Evolutionary conservation across 2,797 vertebrate species (phyloP).

Genomic region (Manis pentadactyla): DNA sequence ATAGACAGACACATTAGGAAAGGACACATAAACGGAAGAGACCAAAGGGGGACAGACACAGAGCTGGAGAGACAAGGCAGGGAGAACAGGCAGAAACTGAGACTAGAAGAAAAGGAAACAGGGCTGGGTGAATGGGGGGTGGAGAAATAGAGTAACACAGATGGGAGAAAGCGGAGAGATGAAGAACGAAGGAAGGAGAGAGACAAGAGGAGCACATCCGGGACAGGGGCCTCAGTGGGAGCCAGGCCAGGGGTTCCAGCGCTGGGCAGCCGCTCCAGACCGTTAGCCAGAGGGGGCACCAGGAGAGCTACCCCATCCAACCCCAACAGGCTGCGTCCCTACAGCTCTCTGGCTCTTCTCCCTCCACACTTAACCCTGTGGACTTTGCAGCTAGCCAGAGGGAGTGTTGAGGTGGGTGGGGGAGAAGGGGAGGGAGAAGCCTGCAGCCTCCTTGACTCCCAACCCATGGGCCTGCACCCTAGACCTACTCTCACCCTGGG

Average conservation of each 20-base stretch:
- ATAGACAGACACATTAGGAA: rapidly evolving
- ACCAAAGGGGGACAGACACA: neutral
- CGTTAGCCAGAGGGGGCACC: neutral
- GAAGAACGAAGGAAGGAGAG: neutral
- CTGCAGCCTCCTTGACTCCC: neutral
- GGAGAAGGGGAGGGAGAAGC: neutral
- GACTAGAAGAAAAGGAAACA: neutral
- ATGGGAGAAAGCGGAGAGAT: neutral
- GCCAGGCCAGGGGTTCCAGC: neutral
- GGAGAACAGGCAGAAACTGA: neutral
- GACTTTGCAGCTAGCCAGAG: neutral
- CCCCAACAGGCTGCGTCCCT: no score
- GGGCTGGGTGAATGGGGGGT: no score
- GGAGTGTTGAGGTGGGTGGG: neutral
- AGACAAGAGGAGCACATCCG: rapidly evolving
- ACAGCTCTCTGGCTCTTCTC: neutral
- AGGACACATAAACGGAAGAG: neutral
- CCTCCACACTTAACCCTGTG: no score
- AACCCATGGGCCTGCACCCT: neutral
- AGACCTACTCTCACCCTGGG: neutral
- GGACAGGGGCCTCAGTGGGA: neutral
- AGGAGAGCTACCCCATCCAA: neutral
- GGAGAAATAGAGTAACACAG: neutral
- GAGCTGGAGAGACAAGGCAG: neutral
- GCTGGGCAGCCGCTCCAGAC: neutral